Evolutionary conservation across 2,797 vertebrate genomes (phyloP).

Genomic region (Cichlasoma orientale): DNA sequence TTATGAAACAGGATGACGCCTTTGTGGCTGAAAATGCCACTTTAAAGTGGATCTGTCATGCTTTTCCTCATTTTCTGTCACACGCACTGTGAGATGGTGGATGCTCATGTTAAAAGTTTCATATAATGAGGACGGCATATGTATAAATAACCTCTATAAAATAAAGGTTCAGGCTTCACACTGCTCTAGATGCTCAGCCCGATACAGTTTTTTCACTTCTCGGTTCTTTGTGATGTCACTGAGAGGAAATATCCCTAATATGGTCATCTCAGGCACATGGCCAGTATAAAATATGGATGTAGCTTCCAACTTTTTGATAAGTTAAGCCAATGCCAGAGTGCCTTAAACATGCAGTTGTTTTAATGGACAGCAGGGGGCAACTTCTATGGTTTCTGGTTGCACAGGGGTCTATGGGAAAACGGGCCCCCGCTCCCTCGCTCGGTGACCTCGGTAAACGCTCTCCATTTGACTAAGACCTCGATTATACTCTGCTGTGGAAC

Average conservation of each 20-base stretch:
- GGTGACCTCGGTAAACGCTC: neutral
- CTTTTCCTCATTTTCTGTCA: neutral
- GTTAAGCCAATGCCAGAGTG: neutral
- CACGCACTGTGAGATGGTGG: neutral
- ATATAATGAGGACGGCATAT: neutral
- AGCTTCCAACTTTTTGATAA: neutral
- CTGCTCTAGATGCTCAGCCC: neutral
- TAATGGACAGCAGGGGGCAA: neutral
- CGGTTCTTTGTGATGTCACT: neutral
- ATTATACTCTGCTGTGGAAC: neutral
- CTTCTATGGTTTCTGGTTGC: accelerated
- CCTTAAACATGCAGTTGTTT: neutral
- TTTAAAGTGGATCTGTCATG: neutral
- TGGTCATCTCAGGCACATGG: neutral
- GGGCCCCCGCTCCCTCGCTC: neutral
- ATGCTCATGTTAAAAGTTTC: neutral
- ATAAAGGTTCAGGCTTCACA: neutral
- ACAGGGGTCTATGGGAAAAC: neutral
- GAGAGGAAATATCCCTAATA: neutral
- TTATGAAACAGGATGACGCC: neutral
- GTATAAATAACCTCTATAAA: neutral
- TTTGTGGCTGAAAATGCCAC: neutral
- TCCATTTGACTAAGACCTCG: neutral
- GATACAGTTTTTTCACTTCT: neutral
- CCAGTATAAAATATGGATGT: too few species aligned